Percentiles rank a stretch among this genome's conserved stretches.
Conservation (phyloP, 2,888 invertebrate species). For the Cylindroiulus punctatus region DNA sequence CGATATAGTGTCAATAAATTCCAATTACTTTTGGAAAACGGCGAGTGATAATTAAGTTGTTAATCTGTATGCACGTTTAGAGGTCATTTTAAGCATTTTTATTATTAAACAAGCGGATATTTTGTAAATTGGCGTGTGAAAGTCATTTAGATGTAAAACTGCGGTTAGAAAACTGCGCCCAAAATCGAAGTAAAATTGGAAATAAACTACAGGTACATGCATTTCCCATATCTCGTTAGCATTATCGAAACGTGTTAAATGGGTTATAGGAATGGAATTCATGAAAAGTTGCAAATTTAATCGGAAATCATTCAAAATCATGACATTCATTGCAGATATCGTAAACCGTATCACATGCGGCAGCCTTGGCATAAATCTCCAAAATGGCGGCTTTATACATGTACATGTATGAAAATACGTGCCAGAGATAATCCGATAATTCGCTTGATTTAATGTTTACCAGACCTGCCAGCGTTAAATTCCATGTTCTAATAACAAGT, state of each 20-base stretch:
- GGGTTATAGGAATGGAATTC: neutral
- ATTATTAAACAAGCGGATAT: too few relatives aligned
- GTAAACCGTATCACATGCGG: neutral
- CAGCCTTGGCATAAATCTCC: neutral
- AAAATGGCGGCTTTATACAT: neutral
- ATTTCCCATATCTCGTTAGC: neutral
- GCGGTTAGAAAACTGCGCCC: too few relatives aligned
- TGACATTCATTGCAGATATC: neutral
- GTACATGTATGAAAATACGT: neutral
- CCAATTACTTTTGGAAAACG: too few relatives aligned
- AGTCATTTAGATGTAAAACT: too few relatives aligned
- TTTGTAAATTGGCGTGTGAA: too few relatives aligned
- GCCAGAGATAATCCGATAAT: neutral
- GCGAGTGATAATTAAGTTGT: too few relatives aligned
- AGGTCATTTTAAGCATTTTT: too few relatives aligned
- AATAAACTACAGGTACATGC: too few relatives aligned
- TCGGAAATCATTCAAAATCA: neutral
- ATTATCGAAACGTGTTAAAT: neutral
- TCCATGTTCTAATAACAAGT: neutral
- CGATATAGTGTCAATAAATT: too few relatives aligned
- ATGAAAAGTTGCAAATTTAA: neutral
- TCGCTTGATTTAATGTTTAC: neutral
- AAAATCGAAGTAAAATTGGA: neutral
- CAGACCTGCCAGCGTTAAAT: neutral
- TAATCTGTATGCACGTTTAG: too few relatives aligned